Evolutionary conservation across 2,888 invertebrate species (phyloP), one percentile per base, ranked within the genome.

Genomic region (Drosophila flavopinicola): DNA sequence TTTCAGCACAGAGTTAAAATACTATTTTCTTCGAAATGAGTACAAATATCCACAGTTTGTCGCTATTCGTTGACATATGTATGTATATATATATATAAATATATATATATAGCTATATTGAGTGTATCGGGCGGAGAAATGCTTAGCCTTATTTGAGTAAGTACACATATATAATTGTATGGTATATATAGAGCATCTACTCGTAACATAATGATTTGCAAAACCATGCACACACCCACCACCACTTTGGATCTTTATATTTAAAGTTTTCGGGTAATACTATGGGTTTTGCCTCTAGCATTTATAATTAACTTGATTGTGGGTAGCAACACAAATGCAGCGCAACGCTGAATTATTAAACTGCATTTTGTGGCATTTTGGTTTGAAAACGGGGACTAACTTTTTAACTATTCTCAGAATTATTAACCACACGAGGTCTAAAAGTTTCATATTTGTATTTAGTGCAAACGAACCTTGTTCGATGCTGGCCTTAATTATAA

Each of bases 21-120:
- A n/a, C n/a, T n/a, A n/a, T n/a, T n/a, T n/a, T n/a, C n/a, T n/a
- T n/a, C n/a, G n/a, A n/a, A n/a, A n/a, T n/a, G n/a, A n/a, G n/a
- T n/a, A n/a, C n/a, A n/a, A 58, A 48, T 70, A 30, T 60, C 23
- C 53, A 69, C 63, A 68, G 29, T 33, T 69, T 6, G 13, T 45
- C 52, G 25, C 24, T 17, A 17, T 63, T 63, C 45, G 30, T 69
- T 69, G 64, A 33, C 64, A 15, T 13, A 51, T 30, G 30, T 23
- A 23, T 11, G 5, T 6, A 25, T 10, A 15, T 20, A n/a, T 6
- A n/a, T 15, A 37, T 7, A 37, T 23, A 7, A 3, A 3, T n/a
- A 29, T 29, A 27, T 30, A 30, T 3, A 11, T 2, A 10, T 6
- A 15, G 4, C 3, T 9, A 17, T 37, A 15, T 15, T 11, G 1